Conservation (phyloP, 2,797 vertebrate genomes). For the Pseudopleuronectes americanus region DNA sequence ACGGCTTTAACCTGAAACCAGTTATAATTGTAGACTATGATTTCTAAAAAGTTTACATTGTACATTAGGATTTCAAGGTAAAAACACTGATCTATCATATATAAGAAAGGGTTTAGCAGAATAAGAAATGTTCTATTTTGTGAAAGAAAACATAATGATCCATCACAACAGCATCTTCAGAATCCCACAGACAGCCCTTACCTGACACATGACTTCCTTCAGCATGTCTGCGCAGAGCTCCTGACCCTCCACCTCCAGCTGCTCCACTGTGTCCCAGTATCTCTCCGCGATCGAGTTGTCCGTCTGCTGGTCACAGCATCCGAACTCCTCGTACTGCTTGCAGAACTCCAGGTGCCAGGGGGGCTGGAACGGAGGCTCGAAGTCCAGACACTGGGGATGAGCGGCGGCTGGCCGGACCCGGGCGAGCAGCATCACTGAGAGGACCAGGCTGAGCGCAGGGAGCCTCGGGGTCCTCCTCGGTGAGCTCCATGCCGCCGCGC, state of each 20-base stretch:
- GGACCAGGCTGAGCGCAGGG: background rate
- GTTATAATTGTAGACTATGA: background rate
- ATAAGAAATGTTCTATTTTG: background rate
- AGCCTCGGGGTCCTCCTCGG: background rate
- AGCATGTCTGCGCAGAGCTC: constrained; percentile 82
- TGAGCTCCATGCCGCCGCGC: constrained; percentile 26
- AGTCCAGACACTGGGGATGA: constrained; percentile 91
- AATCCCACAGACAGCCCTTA: constrained; percentile 48
- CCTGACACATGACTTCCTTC: constrained; percentile 91
- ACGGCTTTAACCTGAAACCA: too few species aligned
- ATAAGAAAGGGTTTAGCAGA: background rate
- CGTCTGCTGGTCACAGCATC: constrained; percentile 87
- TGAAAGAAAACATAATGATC: background rate
- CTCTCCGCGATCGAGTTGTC: constrained; percentile 84
- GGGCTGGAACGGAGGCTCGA: constrained; percentile 85
- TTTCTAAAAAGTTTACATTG: background rate
- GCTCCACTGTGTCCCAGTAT: constrained; percentile 85
- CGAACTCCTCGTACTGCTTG: constrained; percentile 84
- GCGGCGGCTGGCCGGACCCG: constrained; percentile 56
- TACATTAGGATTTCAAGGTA: background rate
- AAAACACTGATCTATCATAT: background rate
- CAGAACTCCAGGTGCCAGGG: constrained; percentile 86
- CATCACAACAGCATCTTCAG: background rate
- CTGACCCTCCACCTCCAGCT: constrained; percentile 69
- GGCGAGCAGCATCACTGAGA: constrained; percentile 21